Conservation (phyloP, 2,113 vertebrate species). For the Cheirogaleus medius region DNA sequence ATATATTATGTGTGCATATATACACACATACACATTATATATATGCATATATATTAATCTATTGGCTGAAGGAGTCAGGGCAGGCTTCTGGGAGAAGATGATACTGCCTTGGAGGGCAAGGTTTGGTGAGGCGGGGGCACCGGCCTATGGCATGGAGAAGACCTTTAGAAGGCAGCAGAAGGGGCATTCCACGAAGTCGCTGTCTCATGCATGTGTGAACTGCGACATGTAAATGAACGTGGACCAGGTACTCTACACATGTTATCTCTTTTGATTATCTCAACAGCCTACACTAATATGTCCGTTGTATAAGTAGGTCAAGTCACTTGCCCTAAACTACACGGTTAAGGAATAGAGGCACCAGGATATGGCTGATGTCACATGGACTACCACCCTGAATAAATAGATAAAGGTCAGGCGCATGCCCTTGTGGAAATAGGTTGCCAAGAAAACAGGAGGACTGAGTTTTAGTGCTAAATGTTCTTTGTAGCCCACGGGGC, state of each 20-base stretch:
- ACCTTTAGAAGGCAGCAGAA: not conserved
- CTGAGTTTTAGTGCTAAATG: not conserved
- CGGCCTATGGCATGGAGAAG: not conserved
- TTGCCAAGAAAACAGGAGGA: not conserved
- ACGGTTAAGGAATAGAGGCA: not conserved
- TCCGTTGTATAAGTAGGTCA: not conserved
- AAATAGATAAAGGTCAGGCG: not conserved
- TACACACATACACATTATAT: not conserved
- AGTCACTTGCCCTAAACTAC: not conserved
- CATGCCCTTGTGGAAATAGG: no score
- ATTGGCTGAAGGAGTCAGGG: not conserved
- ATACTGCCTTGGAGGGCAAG: not conserved
- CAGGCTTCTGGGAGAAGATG: not conserved
- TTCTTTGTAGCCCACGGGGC: not conserved
- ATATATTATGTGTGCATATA: no score
- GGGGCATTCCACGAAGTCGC: rapidly evolving
- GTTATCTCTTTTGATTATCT: not conserved
- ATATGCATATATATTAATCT: not conserved
- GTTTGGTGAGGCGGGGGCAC: not conserved
- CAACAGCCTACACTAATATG: not conserved
- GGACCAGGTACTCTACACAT: not conserved
- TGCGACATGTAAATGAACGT: not conserved
- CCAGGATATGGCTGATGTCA: not conserved
- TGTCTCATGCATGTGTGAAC: not conserved
- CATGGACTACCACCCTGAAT: not conserved